These are phyloP conservation scores for Maniola jurtina DNA, from an alignment of 1,140 invertebrate genomes.

Conservation along the genomic window DNA sequence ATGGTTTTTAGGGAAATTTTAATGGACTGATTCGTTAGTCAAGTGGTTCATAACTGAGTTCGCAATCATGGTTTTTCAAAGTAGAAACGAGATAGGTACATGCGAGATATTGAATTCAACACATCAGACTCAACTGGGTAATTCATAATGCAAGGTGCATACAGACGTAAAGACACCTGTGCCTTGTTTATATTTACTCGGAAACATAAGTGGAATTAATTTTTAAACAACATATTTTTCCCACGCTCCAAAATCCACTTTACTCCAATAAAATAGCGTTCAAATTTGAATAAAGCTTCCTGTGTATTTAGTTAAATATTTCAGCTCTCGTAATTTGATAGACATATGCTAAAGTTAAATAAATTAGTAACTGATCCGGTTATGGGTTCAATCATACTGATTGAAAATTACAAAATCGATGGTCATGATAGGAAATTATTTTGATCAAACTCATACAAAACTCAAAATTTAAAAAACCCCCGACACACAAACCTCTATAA, in stretches of 20 bases:
- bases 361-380: neutral
- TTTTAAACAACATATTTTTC: slow-evolving; percentile 17
- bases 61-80: too few species aligned
- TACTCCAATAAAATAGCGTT: slow-evolving; percentile 20
- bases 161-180: slow-evolving; percentile 42
- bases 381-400: slow-evolving; percentile 5
- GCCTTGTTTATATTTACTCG: slow-evolving; percentile 25
- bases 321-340: neutral
- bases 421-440: too few species aligned
- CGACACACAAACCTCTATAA: too few species aligned
- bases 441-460: too few species aligned
- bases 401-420: neutral
- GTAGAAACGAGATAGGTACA: too few species aligned
- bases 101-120: slow-evolving; percentile 35
- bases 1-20: too few species aligned
- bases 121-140: slow-evolving; percentile 31
- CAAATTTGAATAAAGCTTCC: slow-evolving; percentile 18
- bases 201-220: slow-evolving; percentile 28
- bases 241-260: slow-evolving; percentile 19
- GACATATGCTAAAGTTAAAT: neutral
- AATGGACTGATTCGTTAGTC: too few species aligned
- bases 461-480: too few species aligned
- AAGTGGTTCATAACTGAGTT: too few species aligned
- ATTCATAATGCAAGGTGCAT: slow-evolving; percentile 53
- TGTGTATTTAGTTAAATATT: neutral